Evolutionary conservation across 2,797 vertebrate species (phyloP), one percentile per base, ranked within the genome.

Genomic region (Rhinatrema bivittatum): DNA sequence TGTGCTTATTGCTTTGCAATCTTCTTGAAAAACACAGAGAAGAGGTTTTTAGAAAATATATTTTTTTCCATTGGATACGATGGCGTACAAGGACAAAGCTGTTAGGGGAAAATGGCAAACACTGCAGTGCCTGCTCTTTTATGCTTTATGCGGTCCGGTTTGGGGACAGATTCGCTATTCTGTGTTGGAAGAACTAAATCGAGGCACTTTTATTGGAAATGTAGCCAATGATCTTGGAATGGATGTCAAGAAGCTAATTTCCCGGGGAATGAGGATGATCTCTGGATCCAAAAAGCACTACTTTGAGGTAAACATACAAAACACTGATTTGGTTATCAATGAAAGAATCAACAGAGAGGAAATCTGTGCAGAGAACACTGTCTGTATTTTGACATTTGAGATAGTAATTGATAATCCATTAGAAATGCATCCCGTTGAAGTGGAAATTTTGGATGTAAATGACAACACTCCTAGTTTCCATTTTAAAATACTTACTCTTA

Each of bases 161-260:
- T 65, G 78, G 0, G 80, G 88, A 3, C 93, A 97, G 55, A 85
- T 97, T 26, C 88, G 81, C 9, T 97, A 98, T 60, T 80, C 88
- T 0, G 79, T 97, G 23, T 83, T 85, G 0, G 93, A 97, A 63
- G 93, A 98, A 62, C 76, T 92, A 63, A 91, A 94, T 28, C 93
- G 97, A 42, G 92, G 94, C 47, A 91, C 91, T 32, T 97, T 95
- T 36, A 93, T 97, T 46, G 94, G 93, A 20, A 93, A 93, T 70
- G 85, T 97, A 33, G 91, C 90, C 0, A 91, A 97, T 60, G 92
- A 97, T 42, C 55, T 98, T 66, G 91, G 92, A 5, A 72, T 97
- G 74, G 89, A 95, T 24, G 88, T 91, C 37, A 77, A 82, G 29
- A 86, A 82, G 26, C 77, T 95, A 41, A 93, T 92, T 6, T 78